Base-by-base conservation (phyloP, 2,113 vertebrate genomes). In the Corythornis vintsioides region DNA sequence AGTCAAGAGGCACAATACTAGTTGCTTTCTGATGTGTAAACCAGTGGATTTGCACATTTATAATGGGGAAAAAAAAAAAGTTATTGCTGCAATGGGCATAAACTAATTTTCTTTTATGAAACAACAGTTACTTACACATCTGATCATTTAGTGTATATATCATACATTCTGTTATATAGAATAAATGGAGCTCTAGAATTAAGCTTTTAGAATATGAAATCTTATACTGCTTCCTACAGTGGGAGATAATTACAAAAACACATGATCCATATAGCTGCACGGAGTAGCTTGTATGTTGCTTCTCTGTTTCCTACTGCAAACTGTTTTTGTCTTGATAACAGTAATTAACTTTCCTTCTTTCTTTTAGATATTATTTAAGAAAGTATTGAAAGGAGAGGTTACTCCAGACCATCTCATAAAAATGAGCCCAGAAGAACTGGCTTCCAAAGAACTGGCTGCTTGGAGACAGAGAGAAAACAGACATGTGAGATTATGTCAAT, bases 381-480 rank as follows among this genome's bases (percentile, higher is more conserved):
- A 99, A 96, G 99, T 99, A 69, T 95, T 99, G 59, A 99, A 98
- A 97, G 99, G 99, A 91, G 99, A 99, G 84, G 98, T 99, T 92
- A 98, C 98, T 92, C 99, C 99, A 87, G 97, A 97, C 90, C 98
- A 99, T 97, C 97, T 99, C 47, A 99, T 99, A 97, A 98, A 98
- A 95, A 98, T 99, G 99, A 99, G 98, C 96, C 99, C 99, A 7
- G 99, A 99, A 97, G 99, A 99, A 79, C 95, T 99, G 89, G 99
- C 99, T 90, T 99, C 99, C 14, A 99, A 99, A 96, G 99, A 99
- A 90, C 95, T 99, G 94, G 99, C 99, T 96, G 99, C 99, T 59
- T 99, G 99, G 99, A 98, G 99, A 96, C 98, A 98, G 95, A 98
- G 99, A 95, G 99, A 99, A 96, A 99, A 99, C 95, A 98, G 99